phyloP scores from a whole-genome alignment of 2,888 invertebrate genomes.

The Drosophila anomelani region DNA sequence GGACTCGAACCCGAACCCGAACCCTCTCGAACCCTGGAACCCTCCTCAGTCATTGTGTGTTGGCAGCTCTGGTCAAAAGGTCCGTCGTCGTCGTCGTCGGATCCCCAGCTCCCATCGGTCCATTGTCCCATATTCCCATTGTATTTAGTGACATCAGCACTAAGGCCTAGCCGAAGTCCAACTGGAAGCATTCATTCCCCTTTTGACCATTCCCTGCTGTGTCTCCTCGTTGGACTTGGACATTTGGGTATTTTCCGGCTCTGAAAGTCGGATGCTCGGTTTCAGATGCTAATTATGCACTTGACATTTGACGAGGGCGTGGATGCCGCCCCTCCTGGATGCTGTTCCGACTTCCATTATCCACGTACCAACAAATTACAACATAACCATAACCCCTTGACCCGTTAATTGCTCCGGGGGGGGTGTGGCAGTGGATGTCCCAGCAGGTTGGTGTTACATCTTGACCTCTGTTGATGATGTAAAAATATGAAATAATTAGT shows the following conservation, averaged over 20 bases:
- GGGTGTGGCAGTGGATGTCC: background rate
- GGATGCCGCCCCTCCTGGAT: conserved; percentile 7
- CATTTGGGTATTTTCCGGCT: conserved; percentile 42
- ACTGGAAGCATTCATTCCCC: conserved; percentile 3
- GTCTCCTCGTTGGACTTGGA: conserved; percentile 22
- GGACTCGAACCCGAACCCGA: conserved; percentile 10
- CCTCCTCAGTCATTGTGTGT: conserved; percentile 29
- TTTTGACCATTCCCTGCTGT: conserved; percentile 32
- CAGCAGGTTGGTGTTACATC: background rate
- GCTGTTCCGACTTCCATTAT: conserved; percentile 31
- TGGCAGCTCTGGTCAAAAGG: conserved; percentile 42
- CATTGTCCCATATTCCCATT: conserved; percentile 43
- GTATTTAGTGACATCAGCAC: conserved; percentile 44
- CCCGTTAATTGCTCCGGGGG: conserved; percentile 19
- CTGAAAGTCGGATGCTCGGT: conserved; percentile 37
- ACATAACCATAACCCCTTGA: conserved; percentile 31
- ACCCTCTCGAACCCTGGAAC: conserved; percentile 1
- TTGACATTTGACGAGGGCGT: conserved; percentile 76
- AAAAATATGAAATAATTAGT: background rate
- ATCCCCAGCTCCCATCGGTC: conserved; percentile 37
- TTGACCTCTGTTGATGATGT: background rate
- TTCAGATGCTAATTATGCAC: conserved; percentile 74
- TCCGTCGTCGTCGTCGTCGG: conserved; percentile 15
- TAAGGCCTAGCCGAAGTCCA: conserved; percentile 7
- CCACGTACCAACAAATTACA: conserved; percentile 52